phyloP scores from a whole-genome alignment of 2,797 vertebrate genomes.

The Meriones psammophilus region DNA sequence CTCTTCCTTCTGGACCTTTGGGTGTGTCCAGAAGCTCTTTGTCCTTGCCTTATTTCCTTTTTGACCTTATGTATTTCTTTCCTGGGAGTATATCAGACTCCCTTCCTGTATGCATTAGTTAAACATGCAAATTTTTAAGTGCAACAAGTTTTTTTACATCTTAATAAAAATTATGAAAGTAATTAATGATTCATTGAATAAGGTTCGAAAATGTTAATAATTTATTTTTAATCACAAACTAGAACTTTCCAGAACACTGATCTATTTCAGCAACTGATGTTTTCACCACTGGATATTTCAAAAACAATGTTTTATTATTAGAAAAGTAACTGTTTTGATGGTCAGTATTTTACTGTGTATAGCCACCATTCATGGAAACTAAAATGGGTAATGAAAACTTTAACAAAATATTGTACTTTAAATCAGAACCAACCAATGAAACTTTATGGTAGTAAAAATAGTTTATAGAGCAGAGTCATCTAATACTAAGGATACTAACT shows the following conservation, averaged over 20 bases:
- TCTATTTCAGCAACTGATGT: background rate
- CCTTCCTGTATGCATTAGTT: slow-evolving; percentile 15
- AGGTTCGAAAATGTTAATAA: slow-evolving; percentile 2
- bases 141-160: background rate
- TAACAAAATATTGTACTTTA: slow-evolving; percentile 21
- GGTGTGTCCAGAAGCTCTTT: background rate
- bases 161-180: slow-evolving; percentile 28
- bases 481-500: background rate
- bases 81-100: slow-evolving; percentile 39
- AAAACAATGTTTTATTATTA: background rate
- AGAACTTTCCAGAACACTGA: background rate
- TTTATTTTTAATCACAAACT: background rate
- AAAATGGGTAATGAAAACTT: slow-evolving; percentile 46
- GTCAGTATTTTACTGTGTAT: slow-evolving; percentile 47
- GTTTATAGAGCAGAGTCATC: background rate
- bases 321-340: background rate
- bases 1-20: background rate
- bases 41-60: background rate
- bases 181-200: slow-evolving; percentile 10
- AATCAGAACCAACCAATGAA: slow-evolving; percentile 21
- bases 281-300: background rate
- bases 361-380: slow-evolving; percentile 25
- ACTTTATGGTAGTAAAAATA: background rate
- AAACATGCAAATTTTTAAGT: background rate
- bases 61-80: slow-evolving; percentile 50